A percentile compares a stretch with the other conserved stretches of the same genome.
These are phyloP conservation scores for Leptopterna dolabrata DNA, from an alignment of 2,888 invertebrate species.

Conservation along the genomic window DNA sequence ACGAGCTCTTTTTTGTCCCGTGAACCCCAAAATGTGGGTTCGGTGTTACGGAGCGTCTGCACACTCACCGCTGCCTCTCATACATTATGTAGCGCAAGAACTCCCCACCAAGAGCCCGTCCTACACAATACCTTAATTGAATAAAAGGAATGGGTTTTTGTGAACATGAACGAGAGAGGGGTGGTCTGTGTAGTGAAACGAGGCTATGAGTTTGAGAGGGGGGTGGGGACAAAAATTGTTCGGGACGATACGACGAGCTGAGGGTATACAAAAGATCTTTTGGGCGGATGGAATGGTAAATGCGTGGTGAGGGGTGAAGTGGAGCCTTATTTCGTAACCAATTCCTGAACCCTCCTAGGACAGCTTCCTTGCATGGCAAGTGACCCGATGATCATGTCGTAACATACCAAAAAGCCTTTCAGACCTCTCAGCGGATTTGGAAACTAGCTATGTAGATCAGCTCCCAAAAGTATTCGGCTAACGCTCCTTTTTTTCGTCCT, in stretches of 20 bases:
- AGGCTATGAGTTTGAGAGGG: not conserved
- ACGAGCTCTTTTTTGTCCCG: not conserved
- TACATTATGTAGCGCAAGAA: conserved; percentile 33
- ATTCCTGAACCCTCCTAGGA: conserved; percentile 33
- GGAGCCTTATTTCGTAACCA: conserved; percentile 45
- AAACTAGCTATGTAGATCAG: conserved; percentile 47
- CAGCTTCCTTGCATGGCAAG: conserved; percentile 45
- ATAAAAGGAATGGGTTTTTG: conserved; percentile 26
- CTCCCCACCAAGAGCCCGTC: not conserved
- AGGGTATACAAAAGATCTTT: conserved; percentile 32
- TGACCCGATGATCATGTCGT: conserved; percentile 48
- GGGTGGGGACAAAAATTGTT: not conserved
- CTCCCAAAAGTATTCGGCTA: not conserved
- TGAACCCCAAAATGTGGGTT: not conserved
- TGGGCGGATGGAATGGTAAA: conserved; percentile 19
- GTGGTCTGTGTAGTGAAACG: not conserved
- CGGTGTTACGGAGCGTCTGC: not conserved
- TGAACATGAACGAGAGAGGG: not conserved
- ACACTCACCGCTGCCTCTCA: not conserved
- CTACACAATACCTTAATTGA: conserved; percentile 35
- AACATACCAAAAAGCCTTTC: conserved; percentile 41
- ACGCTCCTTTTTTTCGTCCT: not conserved
- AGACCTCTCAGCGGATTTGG: conserved; percentile 23
- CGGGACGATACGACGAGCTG: conserved; percentile 16
- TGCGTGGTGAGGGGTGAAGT: not conserved